Evolutionary conservation across 1,140 invertebrate genomes (phyloP).

Genomic region (Drosophila teissieri): DNA sequence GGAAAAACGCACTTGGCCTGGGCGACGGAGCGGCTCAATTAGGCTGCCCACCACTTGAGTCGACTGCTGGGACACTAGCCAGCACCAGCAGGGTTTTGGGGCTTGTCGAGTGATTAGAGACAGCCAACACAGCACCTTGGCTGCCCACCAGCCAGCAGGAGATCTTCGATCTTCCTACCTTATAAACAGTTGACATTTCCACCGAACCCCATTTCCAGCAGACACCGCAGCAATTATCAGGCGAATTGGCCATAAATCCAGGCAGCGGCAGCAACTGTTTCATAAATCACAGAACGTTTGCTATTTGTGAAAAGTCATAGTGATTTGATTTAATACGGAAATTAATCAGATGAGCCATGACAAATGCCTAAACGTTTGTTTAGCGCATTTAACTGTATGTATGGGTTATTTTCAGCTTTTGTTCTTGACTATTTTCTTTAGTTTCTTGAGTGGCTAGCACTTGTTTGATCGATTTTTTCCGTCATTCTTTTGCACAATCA

Average conservation of each 20-base stretch:
- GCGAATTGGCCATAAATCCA: conserved; percentile 36
- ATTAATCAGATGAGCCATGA: conserved; percentile 48
- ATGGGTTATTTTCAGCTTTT: conserved; percentile 32
- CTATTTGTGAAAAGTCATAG: conserved; percentile 18
- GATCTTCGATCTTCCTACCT: conserved; percentile 37
- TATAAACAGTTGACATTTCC: conserved; percentile 29
- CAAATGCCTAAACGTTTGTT: conserved; percentile 34
- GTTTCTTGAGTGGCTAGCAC: conserved; percentile 17
- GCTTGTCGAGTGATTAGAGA: conserved; percentile 62
- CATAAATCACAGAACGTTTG: conserved; percentile 32
- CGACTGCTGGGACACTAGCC: conserved; percentile 35
- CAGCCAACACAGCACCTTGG: conserved; percentile 29
- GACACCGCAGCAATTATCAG: conserved; percentile 56
- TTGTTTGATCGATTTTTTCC: conserved; percentile 74
- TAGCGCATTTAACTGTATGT: conserved; percentile 56
- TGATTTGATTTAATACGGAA: conserved; percentile 12
- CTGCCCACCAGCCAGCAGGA: conserved; percentile 39
- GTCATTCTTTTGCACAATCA: conserved; percentile 22
- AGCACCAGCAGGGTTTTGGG: conserved; percentile 46
- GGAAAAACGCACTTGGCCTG: conserved; percentile 60
- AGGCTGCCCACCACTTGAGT: conserved; percentile 73
- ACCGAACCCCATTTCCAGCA: conserved; percentile 44
- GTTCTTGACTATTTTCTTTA: conserved; percentile 28
- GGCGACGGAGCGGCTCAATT: conserved; percentile 68
- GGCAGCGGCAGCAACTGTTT: conserved; percentile 24